Percentiles rank a stretch among this genome's conserved stretches.
These are phyloP conservation scores for Rafetus swinhoei DNA, from an alignment of 2,113 vertebrate genomes.

Conservation along the genomic window DNA sequence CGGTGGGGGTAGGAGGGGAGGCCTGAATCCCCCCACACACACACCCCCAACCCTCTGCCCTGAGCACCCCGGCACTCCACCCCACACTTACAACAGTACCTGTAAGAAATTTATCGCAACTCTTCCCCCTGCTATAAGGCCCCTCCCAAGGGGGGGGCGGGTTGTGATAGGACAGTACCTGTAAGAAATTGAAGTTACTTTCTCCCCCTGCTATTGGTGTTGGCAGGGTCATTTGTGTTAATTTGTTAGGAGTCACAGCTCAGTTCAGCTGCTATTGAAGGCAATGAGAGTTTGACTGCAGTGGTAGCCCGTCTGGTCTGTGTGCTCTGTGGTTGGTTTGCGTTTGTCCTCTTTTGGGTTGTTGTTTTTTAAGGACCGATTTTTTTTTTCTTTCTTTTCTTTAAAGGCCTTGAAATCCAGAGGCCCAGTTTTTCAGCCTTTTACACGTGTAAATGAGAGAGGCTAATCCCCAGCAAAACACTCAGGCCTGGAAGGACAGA, in stretches of 20 bases:
- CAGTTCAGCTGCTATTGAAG: neutral
- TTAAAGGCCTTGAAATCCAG: neutral
- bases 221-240: neutral
- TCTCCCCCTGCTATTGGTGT: no score
- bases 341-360: neutral
- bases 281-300: neutral
- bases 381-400: neutral
- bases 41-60: no score
- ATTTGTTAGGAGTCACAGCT: neutral
- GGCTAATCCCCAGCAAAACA: neutral
- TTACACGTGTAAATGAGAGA: neutral
- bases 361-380: neutral
- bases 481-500: neutral
- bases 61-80: no score
- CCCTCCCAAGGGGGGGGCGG: no score
- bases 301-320: neutral
- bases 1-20: no score
- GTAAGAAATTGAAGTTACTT: no score
- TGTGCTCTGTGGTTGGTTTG: neutral
- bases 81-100: no score
- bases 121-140: no score
- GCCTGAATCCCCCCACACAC: no score
- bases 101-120: no score
- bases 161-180: no score
- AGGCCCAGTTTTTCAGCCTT: neutral